Conservation (phyloP, 2,113 vertebrate species). For the Heterotilapia buettikoferi region DNA sequence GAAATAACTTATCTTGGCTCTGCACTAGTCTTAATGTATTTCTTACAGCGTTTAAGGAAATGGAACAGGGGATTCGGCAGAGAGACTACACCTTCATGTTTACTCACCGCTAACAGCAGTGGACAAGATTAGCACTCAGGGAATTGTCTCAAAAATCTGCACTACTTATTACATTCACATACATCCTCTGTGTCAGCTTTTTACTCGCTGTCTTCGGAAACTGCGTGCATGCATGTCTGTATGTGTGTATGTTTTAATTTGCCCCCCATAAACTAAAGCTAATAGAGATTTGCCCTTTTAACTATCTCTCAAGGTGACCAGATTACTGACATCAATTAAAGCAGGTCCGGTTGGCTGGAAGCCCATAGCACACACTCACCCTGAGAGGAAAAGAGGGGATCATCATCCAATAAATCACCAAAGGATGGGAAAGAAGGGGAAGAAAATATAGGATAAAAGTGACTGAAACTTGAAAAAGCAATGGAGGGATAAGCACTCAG, state of each 20-base stretch:
- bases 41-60: conserved; percentile 51
- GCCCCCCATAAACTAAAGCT: conserved; percentile 63
- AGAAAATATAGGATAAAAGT: conserved; percentile 2
- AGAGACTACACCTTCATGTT: conserved; percentile 47
- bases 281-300: conserved; percentile 71
- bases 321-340: conserved; percentile 73
- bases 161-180: conserved; percentile 6
- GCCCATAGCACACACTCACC: conserved; percentile 52
- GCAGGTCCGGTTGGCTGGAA: conserved; percentile 43
- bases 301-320: conserved; percentile 71
- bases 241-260: conserved; percentile 33
- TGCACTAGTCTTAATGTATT: conserved; percentile 58
- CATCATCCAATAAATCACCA: conserved; percentile 52
- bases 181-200: conserved; percentile 2
- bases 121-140: conserved; percentile 32
- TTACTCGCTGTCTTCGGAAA: neutral
- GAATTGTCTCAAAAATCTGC: conserved; percentile 36
- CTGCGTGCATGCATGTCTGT: neutral
- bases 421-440: neutral
- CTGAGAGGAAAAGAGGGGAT: conserved; percentile 42
- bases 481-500: neutral
- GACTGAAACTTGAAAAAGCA: neutral
- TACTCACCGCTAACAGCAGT: conserved; percentile 49
- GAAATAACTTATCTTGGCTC: conserved; percentile 68
- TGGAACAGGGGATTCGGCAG: conserved; percentile 20